Conservation (phyloP, 2,113 vertebrate genomes). For the Electrona antarctica region DNA sequence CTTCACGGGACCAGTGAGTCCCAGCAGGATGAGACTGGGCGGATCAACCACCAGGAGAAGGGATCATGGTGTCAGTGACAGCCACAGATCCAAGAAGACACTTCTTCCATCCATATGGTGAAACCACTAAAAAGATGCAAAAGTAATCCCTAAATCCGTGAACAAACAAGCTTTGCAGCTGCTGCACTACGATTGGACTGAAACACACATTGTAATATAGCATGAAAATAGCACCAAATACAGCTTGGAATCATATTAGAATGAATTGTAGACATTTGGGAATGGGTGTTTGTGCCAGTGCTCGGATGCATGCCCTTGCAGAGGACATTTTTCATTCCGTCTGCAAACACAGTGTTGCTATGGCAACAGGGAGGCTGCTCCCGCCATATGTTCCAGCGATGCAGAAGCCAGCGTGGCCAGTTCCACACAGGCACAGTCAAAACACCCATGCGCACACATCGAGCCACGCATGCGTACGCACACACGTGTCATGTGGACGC, state of each 20-base stretch:
- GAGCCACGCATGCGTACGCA: slow-evolving; percentile 4
- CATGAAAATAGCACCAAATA: too few species aligned
- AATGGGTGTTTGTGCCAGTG: slow-evolving; percentile 30
- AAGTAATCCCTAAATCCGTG: neutral
- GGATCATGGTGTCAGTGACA: too few species aligned
- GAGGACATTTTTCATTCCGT: slow-evolving; percentile 45
- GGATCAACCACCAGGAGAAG: slow-evolving; percentile 39
- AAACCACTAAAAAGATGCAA: neutral
- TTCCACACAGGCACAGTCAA: too few species aligned
- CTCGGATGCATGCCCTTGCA: slow-evolving; percentile 20
- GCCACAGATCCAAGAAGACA: slow-evolving; percentile 6
- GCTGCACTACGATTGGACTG: neutral
- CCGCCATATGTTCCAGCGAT: slow-evolving; percentile 69
- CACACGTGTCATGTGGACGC: neutral
- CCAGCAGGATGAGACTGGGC: slow-evolving; percentile 50
- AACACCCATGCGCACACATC: slow-evolving; percentile 20
- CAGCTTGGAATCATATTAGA: too few species aligned
- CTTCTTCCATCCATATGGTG: neutral
- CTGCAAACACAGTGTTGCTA: slow-evolving; percentile 71
- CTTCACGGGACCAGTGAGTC: slow-evolving; percentile 31
- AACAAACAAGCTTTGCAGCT: neutral
- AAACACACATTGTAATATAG: slow-evolving; percentile 1
- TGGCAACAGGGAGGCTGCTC: slow-evolving; percentile 65
- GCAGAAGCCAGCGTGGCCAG: slow-evolving; percentile 15
- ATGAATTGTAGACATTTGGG: neutral